A percentile compares a stretch with the other conserved stretches of the same genome.
Evolutionary conservation across 2,888 invertebrate species (phyloP).

Genomic region (Sarcophaga caerulescens): DNA sequence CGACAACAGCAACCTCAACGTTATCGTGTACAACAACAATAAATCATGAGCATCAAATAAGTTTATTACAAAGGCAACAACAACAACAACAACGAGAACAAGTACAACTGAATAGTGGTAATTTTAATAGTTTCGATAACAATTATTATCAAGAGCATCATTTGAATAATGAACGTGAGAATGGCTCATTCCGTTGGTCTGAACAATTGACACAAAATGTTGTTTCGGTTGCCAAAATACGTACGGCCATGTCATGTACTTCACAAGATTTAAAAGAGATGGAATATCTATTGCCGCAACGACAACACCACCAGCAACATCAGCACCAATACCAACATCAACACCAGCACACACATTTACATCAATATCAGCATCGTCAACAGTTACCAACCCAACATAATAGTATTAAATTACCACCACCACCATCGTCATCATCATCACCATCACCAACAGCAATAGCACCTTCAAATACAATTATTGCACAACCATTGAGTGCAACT

Average conservation of each 20-base stretch:
- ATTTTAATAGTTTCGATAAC: constrained; percentile 52
- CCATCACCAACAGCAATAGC: constrained; percentile 25
- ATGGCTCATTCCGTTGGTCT: constrained; percentile 73
- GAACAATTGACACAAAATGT: constrained; percentile 76
- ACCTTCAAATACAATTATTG: constrained; percentile 13
- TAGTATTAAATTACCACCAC: constrained; percentile 45
- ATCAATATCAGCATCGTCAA: constrained; percentile 68
- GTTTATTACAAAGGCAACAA: constrained; percentile 47
- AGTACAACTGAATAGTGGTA: constrained; percentile 28
- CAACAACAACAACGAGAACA: not conserved
- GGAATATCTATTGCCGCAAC: constrained; percentile 79
- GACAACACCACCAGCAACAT: constrained; percentile 59
- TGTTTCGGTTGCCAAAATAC: constrained; percentile 75
- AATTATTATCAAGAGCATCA: constrained; percentile 41
- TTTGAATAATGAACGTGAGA: constrained; percentile 54
- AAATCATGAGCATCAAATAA: constrained; percentile 59
- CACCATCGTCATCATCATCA: constrained; percentile 64
- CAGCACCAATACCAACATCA: constrained; percentile 71
- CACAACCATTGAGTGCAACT: constrained; percentile 5
- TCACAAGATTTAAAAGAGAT: constrained; percentile 77
- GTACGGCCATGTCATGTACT: constrained; percentile 76
- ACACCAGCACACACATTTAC: constrained; percentile 77
- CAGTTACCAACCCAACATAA: constrained; percentile 43
- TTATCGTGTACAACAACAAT: constrained; percentile 46
- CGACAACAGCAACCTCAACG: constrained; percentile 14